Evolutionary conservation across 2,888 invertebrate species (phyloP).

Genomic region (Coenonympha arcania): DNA sequence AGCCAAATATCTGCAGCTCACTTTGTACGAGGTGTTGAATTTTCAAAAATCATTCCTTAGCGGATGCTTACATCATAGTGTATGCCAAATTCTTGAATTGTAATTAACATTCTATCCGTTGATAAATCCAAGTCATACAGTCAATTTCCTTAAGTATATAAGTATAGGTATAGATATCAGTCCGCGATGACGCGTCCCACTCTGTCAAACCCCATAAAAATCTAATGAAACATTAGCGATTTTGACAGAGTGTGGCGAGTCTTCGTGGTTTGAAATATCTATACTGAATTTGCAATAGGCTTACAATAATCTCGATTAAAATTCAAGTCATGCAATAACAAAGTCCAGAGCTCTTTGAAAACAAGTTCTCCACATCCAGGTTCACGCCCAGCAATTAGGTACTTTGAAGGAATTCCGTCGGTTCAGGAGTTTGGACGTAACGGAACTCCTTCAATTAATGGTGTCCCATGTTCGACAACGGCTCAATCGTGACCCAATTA

Average conservation of each 20-base stretch:
- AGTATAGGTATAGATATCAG: too few relatives aligned
- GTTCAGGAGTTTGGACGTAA: slow-evolving; percentile 42
- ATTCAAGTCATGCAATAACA: slow-evolving; percentile 3
- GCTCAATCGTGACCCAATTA: slow-evolving; percentile 64
- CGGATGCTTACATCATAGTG: not conserved
- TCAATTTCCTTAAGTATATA: too few relatives aligned
- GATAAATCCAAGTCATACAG: too few relatives aligned
- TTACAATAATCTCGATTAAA: not conserved
- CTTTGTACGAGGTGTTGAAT: too few relatives aligned
- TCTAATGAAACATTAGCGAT: too few relatives aligned
- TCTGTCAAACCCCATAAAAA: too few relatives aligned
- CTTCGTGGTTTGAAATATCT: too few relatives aligned
- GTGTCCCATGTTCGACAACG: slow-evolving; percentile 38
- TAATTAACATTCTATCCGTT: not conserved
- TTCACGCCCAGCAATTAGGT: slow-evolving; percentile 9
- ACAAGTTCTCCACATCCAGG: slow-evolving; percentile 5
- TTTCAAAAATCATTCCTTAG: too few relatives aligned
- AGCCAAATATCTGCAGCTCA: too few relatives aligned
- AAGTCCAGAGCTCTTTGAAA: slow-evolving; percentile 10
- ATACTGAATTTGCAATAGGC: too few relatives aligned
- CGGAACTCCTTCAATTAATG: slow-evolving; percentile 60
- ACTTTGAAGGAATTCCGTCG: slow-evolving; percentile 11
- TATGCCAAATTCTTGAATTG: not conserved
- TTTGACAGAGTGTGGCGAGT: too few relatives aligned
- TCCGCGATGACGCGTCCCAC: too few relatives aligned